These are phyloP conservation scores for Brachystomella parvula DNA, from an alignment of 1,140 invertebrate genomes.

Conservation along the genomic window DNA sequence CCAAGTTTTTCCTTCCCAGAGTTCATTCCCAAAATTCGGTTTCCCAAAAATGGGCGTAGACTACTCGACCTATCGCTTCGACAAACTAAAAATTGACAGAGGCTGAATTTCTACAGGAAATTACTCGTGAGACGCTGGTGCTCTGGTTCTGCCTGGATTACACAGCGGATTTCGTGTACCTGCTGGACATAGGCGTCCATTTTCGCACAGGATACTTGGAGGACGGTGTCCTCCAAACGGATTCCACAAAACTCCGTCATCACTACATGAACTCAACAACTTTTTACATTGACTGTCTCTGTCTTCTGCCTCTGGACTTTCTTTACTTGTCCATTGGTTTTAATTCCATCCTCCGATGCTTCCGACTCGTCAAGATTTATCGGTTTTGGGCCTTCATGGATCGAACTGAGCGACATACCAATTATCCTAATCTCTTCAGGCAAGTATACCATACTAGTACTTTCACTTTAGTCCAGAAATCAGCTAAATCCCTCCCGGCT, in stretches of 20 bases:
- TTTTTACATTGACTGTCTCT: constrained; percentile 98
- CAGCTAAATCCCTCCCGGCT: not conserved
- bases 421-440: constrained; percentile 96
- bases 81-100: no score
- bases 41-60: no score
- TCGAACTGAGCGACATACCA: constrained; percentile 93
- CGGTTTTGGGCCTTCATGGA: constrained; percentile 98
- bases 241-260: constrained; percentile 80
- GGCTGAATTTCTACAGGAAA: no score
- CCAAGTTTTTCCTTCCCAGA: no score
- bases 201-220: constrained; percentile 94
- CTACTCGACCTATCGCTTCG: no score
- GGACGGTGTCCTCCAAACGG: constrained; percentile 92
- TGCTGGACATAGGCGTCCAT: constrained; percentile 92
- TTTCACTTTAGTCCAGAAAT: not conserved
- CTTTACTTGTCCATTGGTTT: constrained; percentile 96
- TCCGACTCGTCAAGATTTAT: constrained; percentile 96
- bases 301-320: constrained; percentile 93
- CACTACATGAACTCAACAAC: constrained; percentile 98
- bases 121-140: constrained; percentile 62
- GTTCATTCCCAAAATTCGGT: no score
- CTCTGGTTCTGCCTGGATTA: constrained; percentile 97
- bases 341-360: constrained; percentile 92
- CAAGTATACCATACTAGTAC: constrained; percentile 46
- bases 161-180: constrained; percentile 89